Conservation (phyloP, 2,113 vertebrate genomes). For the Progne subis region DNA sequence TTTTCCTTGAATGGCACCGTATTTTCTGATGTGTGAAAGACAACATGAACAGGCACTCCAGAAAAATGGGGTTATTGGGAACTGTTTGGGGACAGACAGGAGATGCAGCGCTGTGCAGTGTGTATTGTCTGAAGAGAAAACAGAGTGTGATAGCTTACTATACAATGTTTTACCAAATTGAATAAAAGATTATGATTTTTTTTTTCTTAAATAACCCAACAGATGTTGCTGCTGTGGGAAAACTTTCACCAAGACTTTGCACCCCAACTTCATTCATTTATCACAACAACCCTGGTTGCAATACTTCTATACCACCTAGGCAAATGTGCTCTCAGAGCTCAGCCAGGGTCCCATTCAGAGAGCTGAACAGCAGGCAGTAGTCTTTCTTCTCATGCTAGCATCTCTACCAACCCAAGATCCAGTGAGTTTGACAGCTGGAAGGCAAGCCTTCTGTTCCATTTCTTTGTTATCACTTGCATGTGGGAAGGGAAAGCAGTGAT, state of each 20-base stretch:
- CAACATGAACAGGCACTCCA: not conserved
- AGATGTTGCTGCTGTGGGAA: not conserved
- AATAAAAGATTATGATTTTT: not conserved
- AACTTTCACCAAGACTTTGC: not conserved
- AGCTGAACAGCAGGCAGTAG: not conserved
- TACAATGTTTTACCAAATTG: not conserved
- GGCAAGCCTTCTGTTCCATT: not conserved
- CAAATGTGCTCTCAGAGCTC: not conserved
- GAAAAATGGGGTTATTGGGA: not conserved
- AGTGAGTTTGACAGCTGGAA: not conserved
- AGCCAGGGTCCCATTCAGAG: not conserved
- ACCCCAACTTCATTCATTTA: not conserved
- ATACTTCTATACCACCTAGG: not conserved
- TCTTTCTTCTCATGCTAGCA: not conserved
- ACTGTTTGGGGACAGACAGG: not conserved
- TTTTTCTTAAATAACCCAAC: not conserved
- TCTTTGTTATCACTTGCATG: not conserved
- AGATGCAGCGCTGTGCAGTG: fast-evolving
- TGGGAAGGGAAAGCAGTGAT: not conserved
- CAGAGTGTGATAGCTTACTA: not conserved
- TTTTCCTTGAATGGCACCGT: not conserved
- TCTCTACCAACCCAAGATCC: not conserved
- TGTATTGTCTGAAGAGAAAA: not conserved
- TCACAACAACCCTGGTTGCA: not conserved
- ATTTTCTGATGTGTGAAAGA: not conserved